Base-by-base conservation (phyloP, 2,113 vertebrate species). In the Pterocles orientalis region DNA sequence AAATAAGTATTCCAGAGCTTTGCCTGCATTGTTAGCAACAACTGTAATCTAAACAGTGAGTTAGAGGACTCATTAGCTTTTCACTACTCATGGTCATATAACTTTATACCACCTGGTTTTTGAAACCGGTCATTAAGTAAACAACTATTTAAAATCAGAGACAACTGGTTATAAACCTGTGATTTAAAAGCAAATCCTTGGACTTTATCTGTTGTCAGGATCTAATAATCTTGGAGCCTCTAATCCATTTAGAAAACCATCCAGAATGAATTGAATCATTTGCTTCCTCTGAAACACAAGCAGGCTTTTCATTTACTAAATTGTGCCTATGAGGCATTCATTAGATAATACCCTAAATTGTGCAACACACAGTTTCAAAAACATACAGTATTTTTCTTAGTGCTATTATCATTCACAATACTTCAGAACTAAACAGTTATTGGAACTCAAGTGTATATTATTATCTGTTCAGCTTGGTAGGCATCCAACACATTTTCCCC, bases 131-230 rank as follows among this genome's bases (percentile, higher is more conserved):
- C 15, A 54, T 60, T 84, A 87, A 70, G 34, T 64, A 23, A 84
- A 12, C 24, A 29, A 25, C 2, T 56, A 39, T 48, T 62, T 65
- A 75, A 87, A 86, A 91, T 53, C 17, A 23, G 28, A 76, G 13
- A 48, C 45, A 65, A 62, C 6, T 48, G 21, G n/a, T 48, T 66
- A 56, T n/a, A 72, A 60, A 18, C 17, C 12, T 23, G 25, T 53
- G 71, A 73, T 78, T 43, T 39, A 82, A 57, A 92, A 86, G 20
- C 56, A 60, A 69, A n/a, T 16, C 79, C 98, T 98, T 98, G 98
- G 98, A 99, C 97, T 99, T 99, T 36, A 98, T 48, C 98, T 98
- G 29, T 99, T 99, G 94, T 98, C 98, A 99, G 72, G 97, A 98
- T 56, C 98, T 99, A 65, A 99, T 98, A 88, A 99, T 98, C 71